Percentiles rank a stretch among this genome's conserved stretches.
Conservation (phyloP, 92 coral and sea anemone genomes). For the Zoanthus sociatus region DNA sequence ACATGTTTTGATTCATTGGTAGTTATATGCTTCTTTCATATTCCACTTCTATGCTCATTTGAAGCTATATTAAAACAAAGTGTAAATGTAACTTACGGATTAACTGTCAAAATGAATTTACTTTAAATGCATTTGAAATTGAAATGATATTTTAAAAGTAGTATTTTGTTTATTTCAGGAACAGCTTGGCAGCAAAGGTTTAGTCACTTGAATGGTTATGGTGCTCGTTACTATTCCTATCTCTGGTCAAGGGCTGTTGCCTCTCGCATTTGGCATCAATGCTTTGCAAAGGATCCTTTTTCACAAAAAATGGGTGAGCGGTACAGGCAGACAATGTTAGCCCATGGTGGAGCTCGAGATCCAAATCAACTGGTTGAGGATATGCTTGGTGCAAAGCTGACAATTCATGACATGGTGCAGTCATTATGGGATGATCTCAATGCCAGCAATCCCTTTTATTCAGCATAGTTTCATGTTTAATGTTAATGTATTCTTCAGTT, state of each 20-base stretch:
- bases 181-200: constrained; percentile 99
- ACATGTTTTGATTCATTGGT: too few relatives aligned
- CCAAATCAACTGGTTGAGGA: constrained; percentile 86
- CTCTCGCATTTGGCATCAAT: constrained; percentile 94
- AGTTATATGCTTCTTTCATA: too few relatives aligned
- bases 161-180: constrained; percentile 47
- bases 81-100: too few relatives aligned
- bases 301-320: constrained; percentile 92
- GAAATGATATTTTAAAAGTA: too few relatives aligned
- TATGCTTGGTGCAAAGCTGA: constrained; percentile 84
- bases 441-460: constrained; percentile 72
- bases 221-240: constrained; percentile 95
- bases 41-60: too few relatives aligned
- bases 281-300: constrained; percentile 92
- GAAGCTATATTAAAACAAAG: too few relatives aligned
- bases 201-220: constrained; percentile 96
- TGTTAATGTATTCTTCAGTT: neutral
- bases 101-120: too few relatives aligned
- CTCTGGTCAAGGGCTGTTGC: constrained; percentile 99
- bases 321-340: constrained; percentile 88
- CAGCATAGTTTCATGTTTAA: neutral
- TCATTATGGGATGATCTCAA: constrained; percentile 81
- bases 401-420: constrained; percentile 82
- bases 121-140: too few relatives aligned
- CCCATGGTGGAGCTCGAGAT: constrained; percentile 92